Evolutionary conservation across 2,888 invertebrate genomes (phyloP).

Genomic region (Platycnemis pennipes): DNA sequence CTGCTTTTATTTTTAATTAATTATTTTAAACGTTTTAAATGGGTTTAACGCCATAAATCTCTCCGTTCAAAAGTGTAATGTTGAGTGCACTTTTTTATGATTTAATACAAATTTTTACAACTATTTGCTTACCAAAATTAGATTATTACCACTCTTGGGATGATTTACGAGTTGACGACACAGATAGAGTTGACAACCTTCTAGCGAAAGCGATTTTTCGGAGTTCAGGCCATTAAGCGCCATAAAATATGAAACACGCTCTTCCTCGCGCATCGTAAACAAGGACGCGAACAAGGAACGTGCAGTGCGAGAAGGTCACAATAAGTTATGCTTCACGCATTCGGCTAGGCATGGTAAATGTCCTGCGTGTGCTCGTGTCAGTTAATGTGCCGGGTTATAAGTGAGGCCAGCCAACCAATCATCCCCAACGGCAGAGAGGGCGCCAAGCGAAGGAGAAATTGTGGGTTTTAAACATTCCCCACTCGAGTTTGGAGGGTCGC

Average conservation of each 20-base stretch:
- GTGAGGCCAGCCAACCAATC: background rate
- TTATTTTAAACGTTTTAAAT: too few species aligned
- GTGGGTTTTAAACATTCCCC: background rate
- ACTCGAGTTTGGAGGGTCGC: background rate
- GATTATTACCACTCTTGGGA: too few species aligned
- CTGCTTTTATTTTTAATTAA: too few species aligned
- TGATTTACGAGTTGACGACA: too few species aligned
- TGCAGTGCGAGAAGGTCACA: background rate
- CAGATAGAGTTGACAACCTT: too few species aligned
- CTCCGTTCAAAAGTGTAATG: too few species aligned
- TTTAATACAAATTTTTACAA: too few species aligned
- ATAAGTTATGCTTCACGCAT: slow-evolving; percentile 10
- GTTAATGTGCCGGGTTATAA: slow-evolving; percentile 1
- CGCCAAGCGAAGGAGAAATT: background rate
- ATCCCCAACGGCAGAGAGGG: background rate
- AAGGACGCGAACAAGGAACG: background rate
- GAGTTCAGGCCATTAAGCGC: background rate
- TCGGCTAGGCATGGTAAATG: slow-evolving; percentile 6
- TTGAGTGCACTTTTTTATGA: too few species aligned
- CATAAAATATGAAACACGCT: background rate
- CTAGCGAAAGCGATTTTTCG: background rate
- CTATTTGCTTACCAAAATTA: too few species aligned
- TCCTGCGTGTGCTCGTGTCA: background rate
- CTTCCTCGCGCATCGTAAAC: background rate
- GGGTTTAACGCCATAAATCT: too few species aligned